Conservation (phyloP, 2,113 vertebrate genomes). For the Cavia aperea region DNA sequence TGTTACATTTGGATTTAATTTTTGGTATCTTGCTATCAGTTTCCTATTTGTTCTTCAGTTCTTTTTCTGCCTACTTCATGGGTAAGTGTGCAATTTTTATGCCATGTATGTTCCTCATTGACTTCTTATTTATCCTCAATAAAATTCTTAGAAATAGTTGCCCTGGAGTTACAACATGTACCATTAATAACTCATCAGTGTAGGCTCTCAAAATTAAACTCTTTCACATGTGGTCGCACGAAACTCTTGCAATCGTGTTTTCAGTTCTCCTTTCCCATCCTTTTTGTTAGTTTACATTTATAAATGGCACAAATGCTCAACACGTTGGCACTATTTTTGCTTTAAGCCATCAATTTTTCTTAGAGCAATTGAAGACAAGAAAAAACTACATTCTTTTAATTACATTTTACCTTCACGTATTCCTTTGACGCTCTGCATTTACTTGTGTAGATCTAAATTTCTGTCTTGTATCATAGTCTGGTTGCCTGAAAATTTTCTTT, state of each 20-base stretch:
- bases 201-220: not conserved
- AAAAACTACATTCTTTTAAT: not conserved
- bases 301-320: not conserved
- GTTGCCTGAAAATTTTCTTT: not conserved
- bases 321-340: not conserved
- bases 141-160: not conserved
- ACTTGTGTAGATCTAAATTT: not conserved
- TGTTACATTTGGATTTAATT: conserved; percentile 3
- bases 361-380: not conserved
- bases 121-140: not conserved
- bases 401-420: not conserved
- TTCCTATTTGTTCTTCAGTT: not conserved
- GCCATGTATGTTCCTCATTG: not conserved
- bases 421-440: conserved; percentile 4
- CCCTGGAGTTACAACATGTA: not conserved
- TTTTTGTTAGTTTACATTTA: not conserved
- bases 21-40: not conserved
- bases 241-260: not conserved
- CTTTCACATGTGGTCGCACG: not conserved
- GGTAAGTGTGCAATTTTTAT: not conserved
- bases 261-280: not conserved
- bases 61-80: not conserved
- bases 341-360: not conserved
- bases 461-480: not conserved
- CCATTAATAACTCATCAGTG: not conserved